A percentile compares a stretch with the other conserved stretches of the same genome.
These are phyloP conservation scores for Sclerodermus sp. DNA, from an alignment of 2,888 invertebrate species.

Conservation along the genomic window DNA sequence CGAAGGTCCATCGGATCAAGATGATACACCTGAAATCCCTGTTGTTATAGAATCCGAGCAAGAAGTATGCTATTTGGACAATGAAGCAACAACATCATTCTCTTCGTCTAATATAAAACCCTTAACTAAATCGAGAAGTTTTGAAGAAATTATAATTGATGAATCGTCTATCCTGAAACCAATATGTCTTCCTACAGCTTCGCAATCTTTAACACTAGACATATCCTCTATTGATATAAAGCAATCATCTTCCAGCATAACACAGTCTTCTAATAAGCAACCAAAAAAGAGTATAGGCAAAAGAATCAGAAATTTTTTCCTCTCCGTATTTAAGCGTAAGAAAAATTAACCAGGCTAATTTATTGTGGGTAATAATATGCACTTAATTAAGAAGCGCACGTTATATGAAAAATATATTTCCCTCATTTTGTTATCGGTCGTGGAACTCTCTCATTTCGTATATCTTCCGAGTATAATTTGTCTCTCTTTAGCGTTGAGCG, in stretches of 20 bases:
- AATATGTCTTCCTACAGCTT: too few relatives aligned
- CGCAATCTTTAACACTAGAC: too few relatives aligned
- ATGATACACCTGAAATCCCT: background rate
- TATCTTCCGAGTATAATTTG: background rate
- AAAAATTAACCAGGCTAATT: conserved; percentile 19
- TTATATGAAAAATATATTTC: background rate
- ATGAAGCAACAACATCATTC: background rate
- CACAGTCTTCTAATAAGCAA: too few relatives aligned
- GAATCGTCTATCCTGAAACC: background rate
- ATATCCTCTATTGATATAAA: too few relatives aligned
- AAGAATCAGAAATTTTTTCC: conserved; percentile 32
- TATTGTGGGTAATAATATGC: too few relatives aligned
- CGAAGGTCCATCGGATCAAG: conserved; percentile 10
- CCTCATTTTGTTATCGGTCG: background rate
- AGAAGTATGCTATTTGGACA: background rate
- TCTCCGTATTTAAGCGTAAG: conserved; percentile 27
- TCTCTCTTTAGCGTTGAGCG: conserved; percentile 14
- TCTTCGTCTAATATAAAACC: background rate
- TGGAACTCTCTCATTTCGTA: background rate
- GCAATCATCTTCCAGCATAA: too few relatives aligned
- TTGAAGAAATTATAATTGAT: background rate
- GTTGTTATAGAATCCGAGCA: background rate
- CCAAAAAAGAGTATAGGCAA: conserved; percentile 19
- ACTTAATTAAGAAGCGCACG: too few relatives aligned
- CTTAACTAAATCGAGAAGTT: background rate